Evolutionary conservation across 2,888 invertebrate species (phyloP), one percentile per base, ranked within the genome.

Genomic region (Parnassius glacialis): DNA sequence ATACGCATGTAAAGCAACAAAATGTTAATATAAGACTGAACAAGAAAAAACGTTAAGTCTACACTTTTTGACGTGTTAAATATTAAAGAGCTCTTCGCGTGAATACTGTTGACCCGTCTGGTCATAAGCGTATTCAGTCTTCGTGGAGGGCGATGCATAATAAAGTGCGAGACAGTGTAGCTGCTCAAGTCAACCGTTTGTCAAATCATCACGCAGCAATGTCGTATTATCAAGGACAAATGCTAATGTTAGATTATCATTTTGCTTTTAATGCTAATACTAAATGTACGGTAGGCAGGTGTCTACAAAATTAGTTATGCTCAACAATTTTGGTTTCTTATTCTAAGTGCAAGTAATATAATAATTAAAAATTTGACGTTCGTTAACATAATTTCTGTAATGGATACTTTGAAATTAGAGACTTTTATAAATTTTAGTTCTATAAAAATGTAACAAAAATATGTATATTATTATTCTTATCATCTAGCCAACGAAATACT

Each of bases 71-170:
- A 70, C 64, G 65, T 67, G 67, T 74, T 82, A 80, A 80, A 81
- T 84, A 83, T 83, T 80, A 72, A 81, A 77, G 72, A 78, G 72
- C 66, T 45, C 25, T 42, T 55, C 69, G 73, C 74, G 72, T 78
- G 80, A 78, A 84, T 81, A 71, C 68, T 68, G 73, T 83, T 83
- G 82, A 81, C 82, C 80, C 70, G 75, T 71, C 73, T 74, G 72
- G 67, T 68, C 65, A 66, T 73, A 73, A 73, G 74, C 64, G 62
- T 73, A 79, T 78, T 78, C 79, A 79, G 73, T 74, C 77, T 72
- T 64, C 65, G 67, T 71, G 68, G 68, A 65, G 69, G 61, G 64
- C 59, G 65, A 63, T 53, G 42, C 52, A 65, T 74, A 71, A 71
- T 69, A 68, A 66, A 67, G 55, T 67, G 68, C 57, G 62, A 59